phyloP scores from a whole-genome alignment of 2,113 vertebrate species.

The Hemicordylus capensis region DNA sequence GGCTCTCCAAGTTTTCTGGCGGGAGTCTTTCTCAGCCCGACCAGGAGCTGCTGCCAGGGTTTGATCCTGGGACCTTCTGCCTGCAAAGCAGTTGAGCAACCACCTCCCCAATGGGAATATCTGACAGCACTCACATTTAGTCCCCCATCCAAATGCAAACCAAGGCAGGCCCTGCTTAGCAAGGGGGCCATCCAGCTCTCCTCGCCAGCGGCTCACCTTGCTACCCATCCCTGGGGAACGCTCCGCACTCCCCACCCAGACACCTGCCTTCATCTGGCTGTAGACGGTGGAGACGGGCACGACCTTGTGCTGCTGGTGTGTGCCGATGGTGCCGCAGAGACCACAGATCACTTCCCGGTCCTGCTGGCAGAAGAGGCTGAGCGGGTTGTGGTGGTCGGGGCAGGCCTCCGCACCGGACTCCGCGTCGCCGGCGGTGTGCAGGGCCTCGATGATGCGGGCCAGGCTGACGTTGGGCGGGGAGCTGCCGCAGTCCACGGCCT shows the following conservation, averaged over 20 bases:
- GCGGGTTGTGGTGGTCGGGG: conserved; percentile 77
- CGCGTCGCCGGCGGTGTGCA: conserved; percentile 60
- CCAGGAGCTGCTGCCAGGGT: too few species aligned
- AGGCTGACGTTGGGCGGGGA: conserved; percentile 78
- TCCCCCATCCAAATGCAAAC: too few species aligned
- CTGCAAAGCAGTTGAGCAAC: too few species aligned
- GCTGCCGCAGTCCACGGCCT: conserved; percentile 72
- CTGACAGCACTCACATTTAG: too few species aligned
- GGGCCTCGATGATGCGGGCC: conserved; percentile 75
- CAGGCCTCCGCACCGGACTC: conserved; percentile 68
- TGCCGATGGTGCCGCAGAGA: conserved; percentile 83
- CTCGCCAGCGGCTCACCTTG: too few species aligned
- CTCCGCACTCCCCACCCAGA: accelerated
- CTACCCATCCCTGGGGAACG: too few species aligned
- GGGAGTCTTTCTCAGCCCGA: too few species aligned
- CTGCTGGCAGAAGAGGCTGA: conserved; percentile 87
- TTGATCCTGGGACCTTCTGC: too few species aligned
- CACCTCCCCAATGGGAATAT: too few species aligned
- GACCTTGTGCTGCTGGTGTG: conserved; percentile 80
- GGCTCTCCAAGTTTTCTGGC: too few species aligned
- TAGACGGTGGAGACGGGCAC: conserved; percentile 78
- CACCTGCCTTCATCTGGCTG: conserved; percentile 85
- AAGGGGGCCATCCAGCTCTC: too few species aligned
- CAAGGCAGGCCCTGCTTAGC: too few species aligned
- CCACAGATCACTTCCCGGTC: conserved; percentile 85